Evolutionary conservation across 2,113 vertebrate species (phyloP), one percentile per base, ranked within the genome.

Genomic region (Psittacara wagleri): DNA sequence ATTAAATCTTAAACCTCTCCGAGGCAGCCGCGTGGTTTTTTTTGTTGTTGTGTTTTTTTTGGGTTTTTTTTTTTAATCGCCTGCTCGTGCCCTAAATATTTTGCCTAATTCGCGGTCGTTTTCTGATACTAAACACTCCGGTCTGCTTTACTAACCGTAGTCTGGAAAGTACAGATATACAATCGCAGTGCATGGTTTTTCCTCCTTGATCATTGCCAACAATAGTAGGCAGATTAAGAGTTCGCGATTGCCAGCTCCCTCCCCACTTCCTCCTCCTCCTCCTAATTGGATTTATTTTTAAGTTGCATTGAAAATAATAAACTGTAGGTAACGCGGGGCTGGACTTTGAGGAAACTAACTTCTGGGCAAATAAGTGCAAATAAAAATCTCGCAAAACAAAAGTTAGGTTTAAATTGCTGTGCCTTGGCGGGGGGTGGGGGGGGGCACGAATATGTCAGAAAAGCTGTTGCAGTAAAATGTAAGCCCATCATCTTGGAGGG

Each of bases 381-480:
- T 97, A 97, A 97, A 95, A 98, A 98, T 98, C 97, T 98, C 98
- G 95, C 96, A 98, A 97, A 98, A 97, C 97, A 97, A 98, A 98
- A 98, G 97, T 98, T 98, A 96, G 96, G 98, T 96, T 97, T 97
- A 97, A 98, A 98, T 98, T 96, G 90, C 97, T 70, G 86, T 97
- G 87, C 91, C 82, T 95, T 95, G 92, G 91, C 85, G 48, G 82
- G 84, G 78, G 75, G 17, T 8, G 10, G 94, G 83, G 68, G 54
- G 54, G 96, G 83, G 95, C 94, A 97, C 96, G 96, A 96, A 97
- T 96, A 97, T 98, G 98, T 98, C 98, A 98, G 97, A 97, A 98
- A 97, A 98, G 98, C 98, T 97, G 97, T 98, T 98, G 97, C 97
- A 97, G 98, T 98, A 98, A 98, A 98, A 98, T 98, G 98, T 98